A percentile compares a stretch with the other conserved stretches of the same genome.
These are phyloP conservation scores for Eristalis pertinax DNA, from an alignment of 2,888 invertebrate species.

Conservation along the genomic window DNA sequence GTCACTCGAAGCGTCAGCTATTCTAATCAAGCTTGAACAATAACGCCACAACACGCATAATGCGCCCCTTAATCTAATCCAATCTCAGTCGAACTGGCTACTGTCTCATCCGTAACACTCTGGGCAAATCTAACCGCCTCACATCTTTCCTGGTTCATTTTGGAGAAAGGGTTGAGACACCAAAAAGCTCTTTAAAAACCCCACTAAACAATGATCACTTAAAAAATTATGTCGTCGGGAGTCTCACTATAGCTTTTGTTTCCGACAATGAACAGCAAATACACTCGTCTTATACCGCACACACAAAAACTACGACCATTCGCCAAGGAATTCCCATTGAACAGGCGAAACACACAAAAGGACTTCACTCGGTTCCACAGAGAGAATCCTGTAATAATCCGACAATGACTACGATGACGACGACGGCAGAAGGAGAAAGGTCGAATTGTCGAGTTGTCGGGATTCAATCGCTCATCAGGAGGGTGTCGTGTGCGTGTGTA, in stretches of 20 bases:
- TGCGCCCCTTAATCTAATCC: no score
- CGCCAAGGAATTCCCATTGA: slow-evolving; percentile 61
- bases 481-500: slow-evolving; percentile 13
- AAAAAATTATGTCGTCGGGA: slow-evolving; percentile 58
- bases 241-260: no score
- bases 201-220: slow-evolving; percentile 68
- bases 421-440: slow-evolving; percentile 28
- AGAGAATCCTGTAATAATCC: slow-evolving; percentile 58
- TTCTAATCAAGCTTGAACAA: no score
- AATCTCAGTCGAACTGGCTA: neutral
- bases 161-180: slow-evolving; percentile 19
- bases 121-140: no score
- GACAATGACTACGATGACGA: slow-evolving; percentile 4
- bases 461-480: neutral
- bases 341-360: slow-evolving; percentile 55
- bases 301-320: slow-evolving; percentile 38
- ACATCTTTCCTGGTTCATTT: neutral
- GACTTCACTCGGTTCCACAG: neutral
- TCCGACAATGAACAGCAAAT: slow-evolving; percentile 56
- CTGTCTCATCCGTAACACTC: neutral
- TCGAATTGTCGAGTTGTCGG: slow-evolving; percentile 4
- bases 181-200: slow-evolving; percentile 64
- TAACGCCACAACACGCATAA: no score
- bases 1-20: no score
- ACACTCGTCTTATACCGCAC: neutral